Percentiles rank a stretch among this genome's conserved stretches.
These are phyloP conservation scores for Dicranocentrus wangi DNA, from an alignment of 2,888 invertebrate genomes.

Conservation along the genomic window DNA sequence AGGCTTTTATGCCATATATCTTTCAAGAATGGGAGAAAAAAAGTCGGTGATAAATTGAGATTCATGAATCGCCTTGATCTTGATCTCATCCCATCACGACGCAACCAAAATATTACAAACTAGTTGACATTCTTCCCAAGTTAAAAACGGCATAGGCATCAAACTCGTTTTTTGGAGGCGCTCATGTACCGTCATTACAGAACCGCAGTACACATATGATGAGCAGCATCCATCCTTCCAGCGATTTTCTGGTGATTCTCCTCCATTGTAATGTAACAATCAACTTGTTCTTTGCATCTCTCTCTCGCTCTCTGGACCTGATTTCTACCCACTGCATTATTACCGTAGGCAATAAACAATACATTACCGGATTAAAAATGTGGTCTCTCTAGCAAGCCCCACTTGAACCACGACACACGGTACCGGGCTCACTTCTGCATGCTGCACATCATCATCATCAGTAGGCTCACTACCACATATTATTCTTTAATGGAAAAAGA, in stretches of 20 bases:
- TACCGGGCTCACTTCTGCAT: constrained; percentile 7
- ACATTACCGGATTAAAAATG: too few species aligned
- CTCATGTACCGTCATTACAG: too few species aligned
- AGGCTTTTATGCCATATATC: too few species aligned
- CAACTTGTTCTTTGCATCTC: constrained; percentile 4
- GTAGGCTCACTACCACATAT: constrained; percentile 23
- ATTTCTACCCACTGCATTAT: constrained; percentile 55
- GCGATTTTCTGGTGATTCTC: not conserved
- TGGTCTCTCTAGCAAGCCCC: not conserved
- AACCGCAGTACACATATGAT: not conserved
- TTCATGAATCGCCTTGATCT: constrained; percentile 60
- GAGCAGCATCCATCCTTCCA: constrained; percentile 3
- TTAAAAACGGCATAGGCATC: constrained; percentile 10
- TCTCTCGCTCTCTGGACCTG: constrained; percentile 26
- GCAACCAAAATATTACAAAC: constrained; percentile 4
- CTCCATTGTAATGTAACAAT: not conserved
- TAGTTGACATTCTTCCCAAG: constrained; percentile 32
- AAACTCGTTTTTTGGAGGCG: not conserved
- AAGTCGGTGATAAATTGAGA: not conserved
- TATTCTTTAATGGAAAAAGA: constrained; percentile 11
- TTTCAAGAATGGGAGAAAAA: too few species aligned
- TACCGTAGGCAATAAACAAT: constrained; percentile 56
- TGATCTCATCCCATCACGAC: constrained; percentile 40
- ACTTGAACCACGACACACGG: constrained; percentile 10
- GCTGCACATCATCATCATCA: constrained; percentile 42